Evolutionary conservation across 1,140 invertebrate species (phyloP).

Genomic region (Maconellicoccus hirsutus): DNA sequence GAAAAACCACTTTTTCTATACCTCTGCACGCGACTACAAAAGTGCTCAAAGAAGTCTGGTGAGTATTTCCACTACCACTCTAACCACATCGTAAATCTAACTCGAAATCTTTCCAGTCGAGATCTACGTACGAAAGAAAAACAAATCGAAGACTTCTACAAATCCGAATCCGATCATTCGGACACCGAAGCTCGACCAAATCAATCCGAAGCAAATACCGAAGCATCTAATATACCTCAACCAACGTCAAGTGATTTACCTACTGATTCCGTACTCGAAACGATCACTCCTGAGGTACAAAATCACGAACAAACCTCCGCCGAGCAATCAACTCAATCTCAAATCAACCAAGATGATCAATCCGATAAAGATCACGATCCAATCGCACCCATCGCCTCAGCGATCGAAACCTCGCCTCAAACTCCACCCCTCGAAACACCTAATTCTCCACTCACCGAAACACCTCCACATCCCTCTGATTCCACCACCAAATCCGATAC

Average conservation of each 20-base stretch:
- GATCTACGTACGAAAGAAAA: slow-evolving; percentile 43
- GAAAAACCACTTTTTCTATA: slow-evolving; percentile 33
- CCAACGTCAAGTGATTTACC: too few relatives aligned
- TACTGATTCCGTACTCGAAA: too few relatives aligned
- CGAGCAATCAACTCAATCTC: too few relatives aligned
- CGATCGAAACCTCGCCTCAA: too few relatives aligned
- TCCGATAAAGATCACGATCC: too few relatives aligned
- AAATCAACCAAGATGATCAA: too few relatives aligned
- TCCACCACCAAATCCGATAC: neutral
- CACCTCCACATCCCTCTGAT: neutral
- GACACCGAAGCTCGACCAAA: slow-evolving; percentile 25
- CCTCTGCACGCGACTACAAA: slow-evolving; percentile 43
- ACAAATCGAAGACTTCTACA: slow-evolving; percentile 45
- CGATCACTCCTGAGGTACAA: too few relatives aligned
- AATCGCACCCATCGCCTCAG: too few relatives aligned
- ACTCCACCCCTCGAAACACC: too few relatives aligned
- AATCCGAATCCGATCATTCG: slow-evolving; percentile 43
- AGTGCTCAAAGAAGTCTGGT: slow-evolving; percentile 44
- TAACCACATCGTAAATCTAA: slow-evolving; percentile 18
- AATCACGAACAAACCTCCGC: too few relatives aligned
- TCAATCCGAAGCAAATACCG: too few relatives aligned
- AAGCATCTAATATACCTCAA: too few relatives aligned
- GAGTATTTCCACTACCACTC: slow-evolving; percentile 33
- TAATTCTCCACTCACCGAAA: neutral
- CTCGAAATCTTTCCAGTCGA: slow-evolving; percentile 35